Evolutionary conservation across 2,113 vertebrate species (phyloP).

Genomic region (Oreochromis aureus): DNA sequence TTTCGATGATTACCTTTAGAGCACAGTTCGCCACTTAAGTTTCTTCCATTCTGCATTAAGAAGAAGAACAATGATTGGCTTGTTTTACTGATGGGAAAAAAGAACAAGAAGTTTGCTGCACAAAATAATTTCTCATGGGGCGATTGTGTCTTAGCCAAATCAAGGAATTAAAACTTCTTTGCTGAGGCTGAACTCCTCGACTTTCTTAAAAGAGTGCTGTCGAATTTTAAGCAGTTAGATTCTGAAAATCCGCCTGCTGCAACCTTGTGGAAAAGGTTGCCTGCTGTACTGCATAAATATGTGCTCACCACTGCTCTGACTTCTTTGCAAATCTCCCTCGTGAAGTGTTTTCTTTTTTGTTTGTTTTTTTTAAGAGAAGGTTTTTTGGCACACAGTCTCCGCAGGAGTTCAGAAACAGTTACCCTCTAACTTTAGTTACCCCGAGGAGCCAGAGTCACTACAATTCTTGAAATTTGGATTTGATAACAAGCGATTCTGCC

Average conservation of each 20-base stretch:
- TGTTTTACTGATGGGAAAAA: not conserved
- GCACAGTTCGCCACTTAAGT: not conserved
- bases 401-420: not conserved
- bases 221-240: constrained; percentile 21
- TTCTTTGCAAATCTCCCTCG: not conserved
- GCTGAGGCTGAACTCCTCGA: not conserved
- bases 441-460: not conserved
- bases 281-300: not conserved
- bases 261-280: not conserved
- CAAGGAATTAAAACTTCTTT: not conserved
- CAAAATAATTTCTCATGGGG: not conserved
- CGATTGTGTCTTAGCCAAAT: not conserved
- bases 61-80: not conserved
- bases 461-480: not conserved
- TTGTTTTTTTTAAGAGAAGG: not conserved
- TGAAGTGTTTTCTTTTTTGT: not conserved
- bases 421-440: not conserved
- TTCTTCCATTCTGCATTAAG: not conserved
- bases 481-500: not conserved
- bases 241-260: not conserved
- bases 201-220: not conserved
- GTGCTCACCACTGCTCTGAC: not conserved
- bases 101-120: not conserved
- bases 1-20: not conserved
- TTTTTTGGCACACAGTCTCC: not conserved